phyloP scores from a whole-genome alignment of 2,888 invertebrate genomes.

The Eupithecia dodoneata region DNA sequence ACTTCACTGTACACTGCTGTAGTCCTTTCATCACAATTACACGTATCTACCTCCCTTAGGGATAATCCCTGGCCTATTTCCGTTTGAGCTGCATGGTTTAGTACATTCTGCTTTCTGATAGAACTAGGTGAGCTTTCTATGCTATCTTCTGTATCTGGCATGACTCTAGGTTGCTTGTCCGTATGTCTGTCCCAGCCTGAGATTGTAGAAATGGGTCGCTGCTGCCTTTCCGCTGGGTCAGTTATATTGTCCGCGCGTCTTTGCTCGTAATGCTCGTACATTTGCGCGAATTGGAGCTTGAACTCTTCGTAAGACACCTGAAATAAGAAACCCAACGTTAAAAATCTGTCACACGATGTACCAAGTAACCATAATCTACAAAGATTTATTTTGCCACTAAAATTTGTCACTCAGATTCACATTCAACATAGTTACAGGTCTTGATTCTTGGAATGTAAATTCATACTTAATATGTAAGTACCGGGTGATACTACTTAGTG shows the following conservation, averaged over 20 bases:
- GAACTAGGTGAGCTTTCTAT: conserved; percentile 56
- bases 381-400: background rate
- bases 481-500: too few species aligned
- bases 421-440: too few species aligned
- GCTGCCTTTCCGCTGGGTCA: conserved; percentile 96
- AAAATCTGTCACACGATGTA: background rate
- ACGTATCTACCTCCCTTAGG: conserved; percentile 74
- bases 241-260: conserved; percentile 97
- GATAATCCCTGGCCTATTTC: conserved; percentile 78
- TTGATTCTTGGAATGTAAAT: too few species aligned
- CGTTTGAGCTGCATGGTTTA: conserved; percentile 78
- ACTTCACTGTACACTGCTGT: conserved; percentile 85
- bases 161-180: conserved; percentile 47
- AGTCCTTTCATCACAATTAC: conserved; percentile 71
- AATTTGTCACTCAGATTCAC: background rate
- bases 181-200: conserved; percentile 94
- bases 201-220: conserved; percentile 97
- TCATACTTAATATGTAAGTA: too few species aligned
- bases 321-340: conserved; percentile 36
- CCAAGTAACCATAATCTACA: background rate
- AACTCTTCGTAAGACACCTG: conserved; percentile 99
- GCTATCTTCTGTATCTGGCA: conserved; percentile 56
- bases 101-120: conserved; percentile 59
- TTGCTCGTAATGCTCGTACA: conserved; percentile 98
- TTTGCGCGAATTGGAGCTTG: conserved; percentile 97